A percentile compares a stretch with the other conserved stretches of the same genome.
Conservation (phyloP, 2,113 vertebrate species). For the Lota lota region DNA sequence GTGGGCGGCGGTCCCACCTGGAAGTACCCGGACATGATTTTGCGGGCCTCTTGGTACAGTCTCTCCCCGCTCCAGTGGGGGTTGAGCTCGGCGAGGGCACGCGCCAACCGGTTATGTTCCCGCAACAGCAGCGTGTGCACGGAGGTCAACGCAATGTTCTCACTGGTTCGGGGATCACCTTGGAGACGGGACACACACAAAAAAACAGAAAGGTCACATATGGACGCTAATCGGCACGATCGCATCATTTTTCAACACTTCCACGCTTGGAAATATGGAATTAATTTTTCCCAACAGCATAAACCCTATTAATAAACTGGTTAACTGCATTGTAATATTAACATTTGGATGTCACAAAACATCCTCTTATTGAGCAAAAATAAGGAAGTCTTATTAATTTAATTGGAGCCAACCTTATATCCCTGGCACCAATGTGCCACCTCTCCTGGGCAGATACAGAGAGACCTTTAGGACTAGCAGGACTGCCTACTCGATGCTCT, state of each 20-base stretch:
- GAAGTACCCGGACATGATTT: conserved; percentile 66
- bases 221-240: neutral
- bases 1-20: conserved; percentile 56
- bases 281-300: neutral
- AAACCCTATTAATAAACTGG: neutral
- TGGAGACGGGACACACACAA: neutral
- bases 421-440: no score
- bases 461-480: no score
- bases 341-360: no score
- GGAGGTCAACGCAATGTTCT: conserved; percentile 62
- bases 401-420: no score
- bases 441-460: no score
- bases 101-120: conserved; percentile 75
- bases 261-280: neutral
- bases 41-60: conserved; percentile 72
- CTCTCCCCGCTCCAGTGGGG: conserved; percentile 67
- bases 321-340: no score
- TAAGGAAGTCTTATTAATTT: no score
- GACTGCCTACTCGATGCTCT: no score
- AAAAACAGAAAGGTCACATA: neutral
- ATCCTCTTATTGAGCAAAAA: no score
- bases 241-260: neutral
- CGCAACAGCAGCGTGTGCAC: conserved; percentile 70
- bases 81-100: conserved; percentile 58
- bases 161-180: conserved; percentile 67